Evolutionary conservation across 2,888 invertebrate species (phyloP).

Genomic region (Epicampocera succincta): DNA sequence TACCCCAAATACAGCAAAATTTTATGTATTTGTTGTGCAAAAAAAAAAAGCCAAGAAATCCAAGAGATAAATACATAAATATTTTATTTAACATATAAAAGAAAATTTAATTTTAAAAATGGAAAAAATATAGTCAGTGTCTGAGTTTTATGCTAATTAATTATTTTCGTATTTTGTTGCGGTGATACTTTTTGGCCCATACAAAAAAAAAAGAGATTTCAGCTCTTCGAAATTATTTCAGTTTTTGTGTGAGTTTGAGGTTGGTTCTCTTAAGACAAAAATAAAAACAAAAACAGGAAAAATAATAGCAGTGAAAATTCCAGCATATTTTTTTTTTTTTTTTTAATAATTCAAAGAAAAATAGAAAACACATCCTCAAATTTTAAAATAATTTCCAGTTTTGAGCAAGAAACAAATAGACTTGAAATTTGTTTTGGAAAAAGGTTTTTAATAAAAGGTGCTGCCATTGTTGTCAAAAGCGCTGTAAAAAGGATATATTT

Average conservation of each 20-base stretch:
- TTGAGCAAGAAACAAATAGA: too few species aligned
- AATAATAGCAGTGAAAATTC: too few species aligned
- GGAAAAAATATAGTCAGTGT: background rate
- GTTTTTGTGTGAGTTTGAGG: background rate
- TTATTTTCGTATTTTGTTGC: background rate
- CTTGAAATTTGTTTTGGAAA: too few species aligned
- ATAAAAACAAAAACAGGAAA: too few species aligned
- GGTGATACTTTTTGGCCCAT: slow-evolving; percentile 12
- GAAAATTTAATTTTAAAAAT: background rate
- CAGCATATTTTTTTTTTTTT: too few species aligned
- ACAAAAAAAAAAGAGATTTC: background rate
- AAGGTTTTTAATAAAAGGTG: too few species aligned
- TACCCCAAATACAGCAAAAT: background rate
- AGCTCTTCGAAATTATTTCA: slow-evolving; percentile 8
- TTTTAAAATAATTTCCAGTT: too few species aligned
- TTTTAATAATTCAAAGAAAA: too few species aligned
- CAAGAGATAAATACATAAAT: background rate
- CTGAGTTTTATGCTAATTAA: slow-evolving; percentile 19
- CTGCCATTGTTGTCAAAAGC: too few species aligned
- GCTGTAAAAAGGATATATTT: too few species aligned
- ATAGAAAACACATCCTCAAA: too few species aligned
- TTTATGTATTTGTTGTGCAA: background rate
- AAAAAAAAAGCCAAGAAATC: background rate
- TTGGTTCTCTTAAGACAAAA: slow-evolving; percentile 14
- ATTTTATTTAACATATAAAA: background rate